These are phyloP conservation scores for Priocnemis perturbator DNA, from an alignment of 2,888 invertebrate genomes.

Conservation along the genomic window DNA sequence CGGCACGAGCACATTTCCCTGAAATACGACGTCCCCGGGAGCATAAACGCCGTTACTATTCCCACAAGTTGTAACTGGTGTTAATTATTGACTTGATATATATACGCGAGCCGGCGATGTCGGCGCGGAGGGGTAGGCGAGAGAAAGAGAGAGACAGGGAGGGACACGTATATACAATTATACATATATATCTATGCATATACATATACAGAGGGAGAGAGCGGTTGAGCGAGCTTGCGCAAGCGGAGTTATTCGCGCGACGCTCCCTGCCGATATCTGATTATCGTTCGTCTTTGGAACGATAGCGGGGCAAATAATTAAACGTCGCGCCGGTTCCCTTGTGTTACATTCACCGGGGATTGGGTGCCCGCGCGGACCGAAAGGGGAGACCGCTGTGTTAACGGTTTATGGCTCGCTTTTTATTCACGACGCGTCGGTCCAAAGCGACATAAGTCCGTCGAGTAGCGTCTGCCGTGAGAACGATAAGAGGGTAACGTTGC, in stretches of 20 bases:
- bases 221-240: conserved; percentile 43
- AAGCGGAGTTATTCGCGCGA: conserved; percentile 61
- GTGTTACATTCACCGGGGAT: conserved; percentile 24
- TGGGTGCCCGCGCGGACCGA: conserved; percentile 20
- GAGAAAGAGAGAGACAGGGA: conserved; percentile 13
- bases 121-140: conserved; percentile 7
- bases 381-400: neutral
- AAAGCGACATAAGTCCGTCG: neutral
- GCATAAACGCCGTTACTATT: conserved; percentile 74
- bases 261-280: conserved; percentile 68
- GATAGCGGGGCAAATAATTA: conserved; percentile 69
- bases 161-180: too few species aligned
- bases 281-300: conserved; percentile 69
- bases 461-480: neutral
- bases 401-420: too few species aligned
- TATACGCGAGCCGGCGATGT: conserved; percentile 31
- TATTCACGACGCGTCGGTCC: too few species aligned
- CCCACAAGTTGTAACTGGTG: conserved; percentile 75
- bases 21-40: conserved; percentile 75
- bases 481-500: too few species aligned
- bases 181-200: too few species aligned
- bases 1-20: conserved; percentile 73
- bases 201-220: conserved; percentile 23
- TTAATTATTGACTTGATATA: conserved; percentile 74
- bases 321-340: conserved; percentile 54